Base-by-base conservation (phyloP, 1,140 invertebrate species). In the Drosophila aff. region DNA sequence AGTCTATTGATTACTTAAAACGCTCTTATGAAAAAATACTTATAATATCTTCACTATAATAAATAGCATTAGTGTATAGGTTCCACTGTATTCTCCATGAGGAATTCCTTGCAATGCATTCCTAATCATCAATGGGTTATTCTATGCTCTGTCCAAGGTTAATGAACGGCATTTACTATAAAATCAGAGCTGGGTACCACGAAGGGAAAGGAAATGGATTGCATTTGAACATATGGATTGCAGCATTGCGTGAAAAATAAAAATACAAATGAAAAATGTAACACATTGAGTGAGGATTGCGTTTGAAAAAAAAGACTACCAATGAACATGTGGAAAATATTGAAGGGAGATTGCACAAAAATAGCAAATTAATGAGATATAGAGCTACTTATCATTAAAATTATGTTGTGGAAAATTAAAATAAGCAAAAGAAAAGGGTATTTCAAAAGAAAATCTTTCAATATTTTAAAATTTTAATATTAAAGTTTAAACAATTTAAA, bases 51-150 rank as follows among this genome's bases (percentile, higher is more conserved):
- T 9, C 0, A 43, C 6, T 26, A 26, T 18, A 4, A 8, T 13
- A 26, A 13, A 15, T 16, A 18, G 2, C 10, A 4, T 13, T 5
- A 4, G 28, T 16, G 28, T 16, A 11, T 36, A 21, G 15, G n/a
- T 40, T 62, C 3, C 18, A 66, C 46, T 66, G 66, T 71, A 59
- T 3, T 3, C 4, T 41, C 15, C 28, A 3, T 50, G 2, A n/a
- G 52, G 21, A 69, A 73, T 73, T 68, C 52, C 36, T 23, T 43
- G 44, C 8, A n/a, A n/a, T 72, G 69, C 69, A 73, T 49, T 73
- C 65, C 69, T 23, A 67, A 73, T 41, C 43, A 23, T 72, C 26
- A 68, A 47, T 68, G 41, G 52, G 33, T 31, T 68, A 23, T 49
- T 65, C 23, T 50, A 23, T 40, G 44, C 21, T 31, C 36, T 52